These are phyloP conservation scores for Coreius guichenoti DNA, from an alignment of 2,797 vertebrate species.

Conservation along the genomic window DNA sequence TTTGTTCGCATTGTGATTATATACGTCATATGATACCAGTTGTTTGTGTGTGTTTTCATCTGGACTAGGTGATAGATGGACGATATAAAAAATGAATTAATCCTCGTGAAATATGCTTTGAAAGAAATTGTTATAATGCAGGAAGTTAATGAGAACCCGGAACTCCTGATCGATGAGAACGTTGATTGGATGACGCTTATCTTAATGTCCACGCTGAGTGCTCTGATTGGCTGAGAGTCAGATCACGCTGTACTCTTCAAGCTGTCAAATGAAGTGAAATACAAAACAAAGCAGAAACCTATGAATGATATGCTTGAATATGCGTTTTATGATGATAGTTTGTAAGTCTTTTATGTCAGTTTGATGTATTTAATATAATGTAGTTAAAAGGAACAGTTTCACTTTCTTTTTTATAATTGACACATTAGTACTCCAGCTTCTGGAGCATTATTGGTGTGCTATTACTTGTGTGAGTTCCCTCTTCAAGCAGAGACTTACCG, in stretches of 20 bases:
- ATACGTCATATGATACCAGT: too few species aligned
- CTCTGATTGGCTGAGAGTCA: conserved; percentile 36
- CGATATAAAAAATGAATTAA: neutral
- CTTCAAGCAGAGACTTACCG: neutral
- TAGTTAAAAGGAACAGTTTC: neutral
- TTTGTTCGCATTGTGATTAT: neutral
- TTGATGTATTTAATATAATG: neutral
- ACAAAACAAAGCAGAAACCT: neutral
- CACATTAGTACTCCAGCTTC: neutral
- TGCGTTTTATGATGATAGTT: neutral
- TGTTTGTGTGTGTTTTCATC: neutral
- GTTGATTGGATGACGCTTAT: conserved; percentile 12
- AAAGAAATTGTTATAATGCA: neutral
- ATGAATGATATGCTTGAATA: too few species aligned
- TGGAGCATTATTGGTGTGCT: neutral
- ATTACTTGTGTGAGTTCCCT: neutral
- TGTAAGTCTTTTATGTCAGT: neutral
- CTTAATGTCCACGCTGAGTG: conserved; percentile 29
- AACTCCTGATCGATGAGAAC: neutral
- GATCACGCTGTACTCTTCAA: neutral
- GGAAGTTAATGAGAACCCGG: conserved; percentile 30
- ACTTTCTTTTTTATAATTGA: neutral
- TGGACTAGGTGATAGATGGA: neutral
- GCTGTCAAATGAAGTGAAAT: neutral
- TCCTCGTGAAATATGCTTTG: neutral